These are phyloP conservation scores for Piezodorus guildinii DNA, from an alignment of 1,140 invertebrate genomes.

Conservation along the genomic window DNA sequence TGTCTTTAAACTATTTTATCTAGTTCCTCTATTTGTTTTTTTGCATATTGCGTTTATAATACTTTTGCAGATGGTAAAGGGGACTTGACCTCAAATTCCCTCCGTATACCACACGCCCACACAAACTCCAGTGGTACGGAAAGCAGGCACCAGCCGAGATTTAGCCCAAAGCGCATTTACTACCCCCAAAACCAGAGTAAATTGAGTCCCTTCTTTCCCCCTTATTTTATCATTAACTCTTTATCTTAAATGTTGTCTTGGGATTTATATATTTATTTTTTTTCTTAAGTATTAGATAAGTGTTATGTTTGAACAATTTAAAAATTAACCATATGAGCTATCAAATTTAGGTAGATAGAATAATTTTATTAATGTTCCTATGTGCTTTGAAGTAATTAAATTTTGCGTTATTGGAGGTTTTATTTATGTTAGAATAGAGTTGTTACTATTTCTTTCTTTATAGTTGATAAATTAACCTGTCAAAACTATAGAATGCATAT, in stretches of 20 bases:
- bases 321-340: background rate
- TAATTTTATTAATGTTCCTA: no score
- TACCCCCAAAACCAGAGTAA: constrained; percentile 3
- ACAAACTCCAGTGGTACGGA: background rate
- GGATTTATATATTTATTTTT: background rate
- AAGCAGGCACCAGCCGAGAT: background rate
- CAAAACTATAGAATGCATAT: no score
- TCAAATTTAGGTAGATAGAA: no score
- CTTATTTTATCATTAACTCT: background rate
- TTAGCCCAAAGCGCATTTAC: constrained; percentile 1
- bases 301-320: background rate
- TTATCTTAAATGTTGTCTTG: background rate
- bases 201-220: background rate
- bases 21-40: background rate
- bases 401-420: no score
- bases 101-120: background rate
- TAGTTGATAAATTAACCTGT: no score
- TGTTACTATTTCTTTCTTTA: no score
- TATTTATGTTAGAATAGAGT: no score
- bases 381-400: no score
- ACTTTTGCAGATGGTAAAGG: constrained; percentile 3
- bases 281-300: no score
- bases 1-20: background rate
- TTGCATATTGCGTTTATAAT: background rate
- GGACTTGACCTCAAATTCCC: background rate